A percentile compares a stretch with the other conserved stretches of the same genome.
phyloP scores from a whole-genome alignment of 2,888 invertebrate species.

The Aricia artaxerxes region DNA sequence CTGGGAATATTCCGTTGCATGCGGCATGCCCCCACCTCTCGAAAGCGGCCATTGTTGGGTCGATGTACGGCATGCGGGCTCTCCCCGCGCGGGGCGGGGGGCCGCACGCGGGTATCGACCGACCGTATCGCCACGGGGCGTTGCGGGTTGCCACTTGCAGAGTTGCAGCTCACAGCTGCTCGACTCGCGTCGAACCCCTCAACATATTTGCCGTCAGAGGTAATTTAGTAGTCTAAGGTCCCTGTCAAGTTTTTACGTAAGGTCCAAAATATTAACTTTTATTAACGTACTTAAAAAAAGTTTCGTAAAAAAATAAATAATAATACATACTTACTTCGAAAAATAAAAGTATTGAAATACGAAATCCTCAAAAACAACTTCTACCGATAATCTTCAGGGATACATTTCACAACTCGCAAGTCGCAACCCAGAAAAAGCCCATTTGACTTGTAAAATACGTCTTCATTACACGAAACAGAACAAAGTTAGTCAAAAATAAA shows the following conservation, averaged over 20 bases:
- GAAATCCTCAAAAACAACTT: not conserved
- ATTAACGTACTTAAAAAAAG: too few species aligned
- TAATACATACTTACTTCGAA: not conserved
- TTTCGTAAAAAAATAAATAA: not conserved
- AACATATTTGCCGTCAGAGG: too few species aligned
- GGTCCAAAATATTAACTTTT: too few species aligned
- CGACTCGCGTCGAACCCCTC: too few species aligned
- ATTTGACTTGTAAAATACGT: conserved; percentile 58
- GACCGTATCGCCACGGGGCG: not conserved
- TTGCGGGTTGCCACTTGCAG: too few species aligned
- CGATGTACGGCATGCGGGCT: conserved; percentile 4
- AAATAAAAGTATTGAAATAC: not conserved
- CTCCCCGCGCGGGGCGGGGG: not conserved
- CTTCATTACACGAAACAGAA: conserved; percentile 65
- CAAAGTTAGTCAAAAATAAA: conserved; percentile 64
- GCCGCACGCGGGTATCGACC: not conserved
- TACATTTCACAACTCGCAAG: conserved; percentile 37
- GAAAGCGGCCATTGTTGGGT: not conserved
- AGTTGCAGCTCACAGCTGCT: too few species aligned
- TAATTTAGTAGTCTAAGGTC: too few species aligned
- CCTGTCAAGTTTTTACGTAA: too few species aligned
- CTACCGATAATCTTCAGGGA: not conserved
- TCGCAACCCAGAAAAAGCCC: conserved; percentile 42
- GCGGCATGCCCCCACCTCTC: not conserved
- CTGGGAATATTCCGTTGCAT: not conserved